phyloP scores from a whole-genome alignment of 1,140 invertebrate genomes.

The Reticulitermes speratus region DNA sequence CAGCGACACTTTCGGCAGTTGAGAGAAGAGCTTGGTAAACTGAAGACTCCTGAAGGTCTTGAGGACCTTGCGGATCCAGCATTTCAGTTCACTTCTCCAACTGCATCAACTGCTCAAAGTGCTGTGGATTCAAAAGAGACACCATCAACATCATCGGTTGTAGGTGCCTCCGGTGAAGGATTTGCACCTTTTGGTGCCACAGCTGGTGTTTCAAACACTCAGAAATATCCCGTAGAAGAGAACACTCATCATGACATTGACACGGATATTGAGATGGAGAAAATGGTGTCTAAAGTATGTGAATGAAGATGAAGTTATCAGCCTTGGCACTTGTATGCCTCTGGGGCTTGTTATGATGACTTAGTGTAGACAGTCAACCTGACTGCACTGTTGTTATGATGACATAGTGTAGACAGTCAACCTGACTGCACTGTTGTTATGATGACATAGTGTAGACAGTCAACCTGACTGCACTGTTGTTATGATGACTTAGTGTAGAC shows the following conservation, averaged over 20 bases:
- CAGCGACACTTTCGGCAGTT: slow-evolving; percentile 77
- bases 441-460: no score
- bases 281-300: slow-evolving; percentile 71
- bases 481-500: no score
- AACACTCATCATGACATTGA: slow-evolving; percentile 49
- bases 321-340: no score
- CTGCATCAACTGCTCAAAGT: slow-evolving; percentile 48
- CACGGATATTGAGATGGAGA: slow-evolving; percentile 70
- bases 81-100: slow-evolving; percentile 46
- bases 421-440: no score
- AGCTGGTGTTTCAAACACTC: background rate
- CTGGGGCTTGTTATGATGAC: no score
- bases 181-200: slow-evolving; percentile 35
- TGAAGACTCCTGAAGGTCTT: slow-evolving; percentile 70
- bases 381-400: no score
- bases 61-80: slow-evolving; percentile 61
- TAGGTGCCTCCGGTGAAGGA: background rate
- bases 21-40: slow-evolving; percentile 74
- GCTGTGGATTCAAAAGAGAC: slow-evolving; percentile 44
- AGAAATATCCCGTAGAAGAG: slow-evolving; percentile 20
- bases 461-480: no score
- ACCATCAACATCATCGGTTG: slow-evolving; percentile 33
- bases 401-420: no score
- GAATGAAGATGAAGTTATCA: slow-evolving; percentile 44
- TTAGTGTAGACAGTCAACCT: no score